Conservation (phyloP, 2,113 vertebrate genomes). For the Anhinga rufa region DNA sequence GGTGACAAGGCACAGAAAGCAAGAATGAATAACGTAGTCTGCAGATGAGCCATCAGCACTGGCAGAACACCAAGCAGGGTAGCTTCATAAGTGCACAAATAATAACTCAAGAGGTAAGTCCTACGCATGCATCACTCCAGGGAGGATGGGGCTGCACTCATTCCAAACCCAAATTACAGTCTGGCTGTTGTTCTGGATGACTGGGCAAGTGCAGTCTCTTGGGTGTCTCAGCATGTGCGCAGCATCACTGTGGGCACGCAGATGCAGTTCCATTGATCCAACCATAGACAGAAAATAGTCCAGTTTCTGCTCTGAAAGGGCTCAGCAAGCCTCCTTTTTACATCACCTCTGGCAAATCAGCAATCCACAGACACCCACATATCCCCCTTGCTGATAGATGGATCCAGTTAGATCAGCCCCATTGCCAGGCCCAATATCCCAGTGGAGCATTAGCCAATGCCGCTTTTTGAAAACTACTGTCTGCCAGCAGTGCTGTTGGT, state of each 20-base stretch:
- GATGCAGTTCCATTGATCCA: neutral
- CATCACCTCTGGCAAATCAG: neutral
- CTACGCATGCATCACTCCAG: neutral
- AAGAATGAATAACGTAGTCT: neutral
- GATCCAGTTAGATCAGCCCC: neutral
- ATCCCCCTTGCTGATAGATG: too few relatives aligned
- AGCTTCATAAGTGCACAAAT: neutral
- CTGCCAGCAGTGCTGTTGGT: neutral
- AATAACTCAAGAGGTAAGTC: neutral
- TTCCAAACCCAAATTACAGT: neutral
- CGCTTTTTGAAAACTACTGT: neutral
- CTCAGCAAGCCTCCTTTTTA: neutral
- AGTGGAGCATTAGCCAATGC: neutral
- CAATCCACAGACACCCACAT: neutral
- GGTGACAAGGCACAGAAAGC: neutral
- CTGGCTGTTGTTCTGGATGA: neutral
- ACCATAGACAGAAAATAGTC: neutral
- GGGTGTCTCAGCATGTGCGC: neutral
- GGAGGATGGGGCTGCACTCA: neutral
- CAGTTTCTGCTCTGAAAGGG: neutral
- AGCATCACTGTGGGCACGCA: rapidly evolving
- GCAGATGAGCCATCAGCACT: neutral
- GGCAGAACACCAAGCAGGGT: neutral
- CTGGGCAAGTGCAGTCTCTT: neutral
- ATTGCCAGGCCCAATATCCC: neutral